Evolutionary conservation across 1,140 invertebrate genomes (phyloP).

Genomic region (Gryon sp.): DNA sequence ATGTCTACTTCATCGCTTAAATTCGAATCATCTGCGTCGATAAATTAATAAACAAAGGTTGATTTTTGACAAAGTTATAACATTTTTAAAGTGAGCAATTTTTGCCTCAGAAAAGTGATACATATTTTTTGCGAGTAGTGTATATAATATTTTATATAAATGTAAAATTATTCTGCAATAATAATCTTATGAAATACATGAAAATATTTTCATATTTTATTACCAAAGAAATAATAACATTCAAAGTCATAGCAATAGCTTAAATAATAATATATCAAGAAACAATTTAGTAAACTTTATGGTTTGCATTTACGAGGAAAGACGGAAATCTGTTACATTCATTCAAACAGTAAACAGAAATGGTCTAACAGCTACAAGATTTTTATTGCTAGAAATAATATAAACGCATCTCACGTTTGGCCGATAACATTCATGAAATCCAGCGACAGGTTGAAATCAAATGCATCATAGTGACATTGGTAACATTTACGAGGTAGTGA

Average conservation of each 20-base stretch:
- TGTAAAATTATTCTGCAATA: too few species aligned
- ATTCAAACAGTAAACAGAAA: conserved; percentile 38
- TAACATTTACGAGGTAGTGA: conserved; percentile 80
- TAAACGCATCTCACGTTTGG: conserved; percentile 49
- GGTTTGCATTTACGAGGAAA: conserved; percentile 19
- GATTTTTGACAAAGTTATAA: too few species aligned
- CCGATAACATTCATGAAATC: conserved; percentile 60
- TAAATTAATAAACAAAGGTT: too few species aligned
- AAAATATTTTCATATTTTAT: too few species aligned
- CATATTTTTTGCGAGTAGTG: too few species aligned
- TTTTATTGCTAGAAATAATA: conserved; percentile 57
- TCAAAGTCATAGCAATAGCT: conserved; percentile 24
- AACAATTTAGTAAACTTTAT: conserved; percentile 40
- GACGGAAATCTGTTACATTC: conserved; percentile 41
- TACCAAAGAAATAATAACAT: conserved; percentile 23
- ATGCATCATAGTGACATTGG: conserved; percentile 79
- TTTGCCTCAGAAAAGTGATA: too few species aligned
- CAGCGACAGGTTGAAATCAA: conserved; percentile 69
- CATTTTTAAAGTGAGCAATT: too few species aligned
- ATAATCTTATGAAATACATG: too few species aligned
- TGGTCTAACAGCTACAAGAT: conserved; percentile 51
- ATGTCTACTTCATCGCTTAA: too few species aligned
- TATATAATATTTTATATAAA: too few species aligned
- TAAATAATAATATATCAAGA: conserved; percentile 19
- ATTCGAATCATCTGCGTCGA: too few species aligned